Base-by-base conservation (phyloP, 1,140 invertebrate species). In the Teleopsis dalmanni region DNA sequence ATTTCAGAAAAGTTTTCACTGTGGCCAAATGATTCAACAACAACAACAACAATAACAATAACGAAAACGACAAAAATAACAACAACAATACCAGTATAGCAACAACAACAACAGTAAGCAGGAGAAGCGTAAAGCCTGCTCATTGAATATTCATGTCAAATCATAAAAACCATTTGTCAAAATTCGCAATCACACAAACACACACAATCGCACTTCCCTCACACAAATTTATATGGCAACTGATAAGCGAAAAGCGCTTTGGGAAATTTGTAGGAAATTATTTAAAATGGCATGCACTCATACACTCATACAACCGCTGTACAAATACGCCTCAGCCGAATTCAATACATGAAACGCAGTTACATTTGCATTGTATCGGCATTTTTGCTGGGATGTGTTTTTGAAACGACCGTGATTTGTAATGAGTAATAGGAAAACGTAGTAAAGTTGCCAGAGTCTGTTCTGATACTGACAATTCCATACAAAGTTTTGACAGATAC, bases 131-230 rank as follows among this genome's bases (percentile, higher is more conserved):
- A 8, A n/a, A n/a, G n/a, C n/a, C 16, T 43, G 14, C n/a, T 25
- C 44, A 46, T 46, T 46, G 33, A 25, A 46, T 46, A 46, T 46
- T 46, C 44, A 46, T 46, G 44, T 35, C 44, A 46, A 46, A 46
- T 35, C 26, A 21, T 35, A 21, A 36, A 46, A 46, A 35, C 44
- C 44, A 46, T 46, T 46, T 46, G 44, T 46, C 44, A 46, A 35
- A 46, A 46, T 34, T 46, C 34, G 14, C 4, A 18, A 26, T 34
- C 29, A n/a, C n/a, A 3, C 37, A 40, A 40, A 40, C 37, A 42
- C n/a, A n/a, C n/a, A 42, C 40, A 9, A 37, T 19, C 3, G 11
- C 14, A 37, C 5, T 19, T 16, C 1, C 7, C 4, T 37, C 22
- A 19, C 14, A n/a, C 22, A n/a, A 6, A 41, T 14, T 18, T 43